A percentile compares a stretch with the other conserved stretches of the same genome.
These are phyloP conservation scores for Chanos chanos DNA, from an alignment of 2,797 vertebrate genomes.

Conservation along the genomic window DNA sequence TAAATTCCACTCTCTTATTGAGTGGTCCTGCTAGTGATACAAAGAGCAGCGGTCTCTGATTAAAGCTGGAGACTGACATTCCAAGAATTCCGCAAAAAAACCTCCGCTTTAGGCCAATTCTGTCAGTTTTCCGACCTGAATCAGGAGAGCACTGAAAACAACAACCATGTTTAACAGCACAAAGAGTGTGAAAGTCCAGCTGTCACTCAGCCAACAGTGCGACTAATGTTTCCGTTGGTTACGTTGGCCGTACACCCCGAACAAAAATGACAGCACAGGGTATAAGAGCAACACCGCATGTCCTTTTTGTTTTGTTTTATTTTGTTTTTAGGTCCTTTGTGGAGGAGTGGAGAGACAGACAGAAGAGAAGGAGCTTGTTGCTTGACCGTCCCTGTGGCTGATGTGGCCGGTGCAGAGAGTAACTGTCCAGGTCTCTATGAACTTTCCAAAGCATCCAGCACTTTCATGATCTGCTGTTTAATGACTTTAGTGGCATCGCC, in stretches of 20 bases:
- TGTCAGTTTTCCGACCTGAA: slow-evolving; percentile 21
- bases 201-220: background rate
- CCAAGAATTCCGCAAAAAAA: slow-evolving; percentile 7
- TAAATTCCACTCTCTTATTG: background rate
- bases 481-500: slow-evolving; percentile 99
- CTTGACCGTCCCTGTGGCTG: slow-evolving; percentile 14
- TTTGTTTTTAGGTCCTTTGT: background rate
- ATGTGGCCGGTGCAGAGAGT: slow-evolving; percentile 35
- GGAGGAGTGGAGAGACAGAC: background rate
- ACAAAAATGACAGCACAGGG: slow-evolving; percentile 42
- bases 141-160: slow-evolving; percentile 21
- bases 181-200: background rate
- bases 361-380: background rate
- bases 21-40: slow-evolving; percentile 11
- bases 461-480: slow-evolving; percentile 99
- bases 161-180: background rate
- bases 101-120: slow-evolving; percentile 23
- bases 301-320: slow-evolving; percentile 49
- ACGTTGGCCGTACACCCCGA: slow-evolving; percentile 25
- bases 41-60: slow-evolving; percentile 31
- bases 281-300: slow-evolving; percentile 49
- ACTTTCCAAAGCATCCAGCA: slow-evolving; percentile 95
- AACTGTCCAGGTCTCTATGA: slow-evolving; percentile 69
- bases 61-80: slow-evolving; percentile 39
- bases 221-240: slow-evolving; percentile 16